Base-by-base conservation (phyloP, 2,888 invertebrate species). In the Nomada lathburiana region DNA sequence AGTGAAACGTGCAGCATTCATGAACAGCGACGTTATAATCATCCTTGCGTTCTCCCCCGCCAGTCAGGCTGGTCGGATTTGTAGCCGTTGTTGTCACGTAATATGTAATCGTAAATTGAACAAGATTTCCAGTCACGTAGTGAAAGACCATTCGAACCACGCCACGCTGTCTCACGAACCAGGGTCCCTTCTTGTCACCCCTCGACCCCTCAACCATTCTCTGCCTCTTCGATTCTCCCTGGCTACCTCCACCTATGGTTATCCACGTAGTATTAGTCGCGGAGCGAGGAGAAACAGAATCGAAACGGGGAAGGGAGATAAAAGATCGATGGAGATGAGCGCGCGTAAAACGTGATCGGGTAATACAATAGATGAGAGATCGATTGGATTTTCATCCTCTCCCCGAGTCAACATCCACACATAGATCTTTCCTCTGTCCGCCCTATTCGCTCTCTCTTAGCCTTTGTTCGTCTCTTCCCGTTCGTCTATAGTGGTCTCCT, bases 41-140 rank as follows among this genome's bases (percentile, higher is more conserved):
- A 60, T 72, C 59, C 29, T 50, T 26, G 42, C 18, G 62, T 57
- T 59, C 52, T 20, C 44, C 60, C 29, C 10, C n/a, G 20, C 55
- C 50, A 23, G 63, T 47, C 52, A 18, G 26, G 36, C 60, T 4
- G 73, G 47, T 50, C 42, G 60, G 69, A 71, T 76, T 73, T 72
- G 76, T 70, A 76, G 76, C 44, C 76, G 76, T 76, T 72, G 82
- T 81, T 72, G 76, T 91, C 90, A 90, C 89, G 89, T 91, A 91
- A 91, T 89, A 87, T 86, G 90, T 92, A 92, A 91, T 90, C 92
- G 90, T 90, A 89, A 90, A 89, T 89, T 88, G 80, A 83, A 80
- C 90, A 87, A 85, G 89, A 90, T 92, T 91, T 92, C 91, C 82
- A 91, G 90, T 92, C 92, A 92, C 92, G 92, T 92, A 90, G 81